Evolutionary conservation across 2,888 invertebrate species (phyloP), one percentile per base, ranked within the genome.

Genomic region (Caenorhabditis imperialis): DNA sequence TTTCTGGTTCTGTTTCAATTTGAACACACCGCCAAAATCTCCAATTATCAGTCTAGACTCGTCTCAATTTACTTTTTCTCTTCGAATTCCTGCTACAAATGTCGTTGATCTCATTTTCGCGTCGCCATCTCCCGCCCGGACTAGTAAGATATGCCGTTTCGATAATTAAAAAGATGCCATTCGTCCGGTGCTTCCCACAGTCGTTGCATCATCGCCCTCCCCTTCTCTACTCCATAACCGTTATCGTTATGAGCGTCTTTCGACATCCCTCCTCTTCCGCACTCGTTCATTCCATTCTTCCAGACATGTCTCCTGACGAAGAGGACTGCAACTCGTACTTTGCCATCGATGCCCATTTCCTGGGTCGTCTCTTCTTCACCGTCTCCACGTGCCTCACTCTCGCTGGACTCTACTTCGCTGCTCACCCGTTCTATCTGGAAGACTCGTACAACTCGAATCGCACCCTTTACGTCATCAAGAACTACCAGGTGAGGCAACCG

Each of bases 401-500:
- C 20, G 45, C 53, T n/a, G 73, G 60, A 12, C 33, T 73, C 3
- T 73, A 73, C 16, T 65, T 73, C n/a, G 55, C 73, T 5, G 73
- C 73, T 33, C 60, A 51, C 44, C 73, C 73, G 12, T 65, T 65
- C 25, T 65, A 54, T 38, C 38, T 73, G 7, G 73, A 73, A 14
- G 60, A 65, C 1, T 33, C 37, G 1, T 54, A 42, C 37, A 61
- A 48, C 30, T 60, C 73, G 2, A 65, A 65, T 10, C 30, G 44
- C 33, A 73, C 73, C 4, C 12, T 47, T 20, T 44, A 22, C 7
- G 60, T 61, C 6, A 65, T 65, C 5, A n/a, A 50, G 5, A 65
- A 65, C 20, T 73, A 73, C 22, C 65, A 73, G 72, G 72, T 65
- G 22, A 33, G 25, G n/a, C n/a, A n/a, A n/a, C n/a, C n/a, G n/a